Evolutionary conservation across 2,888 invertebrate genomes (phyloP), one percentile per base, ranked within the genome.

Genomic region (Galerucella calmariensis): DNA sequence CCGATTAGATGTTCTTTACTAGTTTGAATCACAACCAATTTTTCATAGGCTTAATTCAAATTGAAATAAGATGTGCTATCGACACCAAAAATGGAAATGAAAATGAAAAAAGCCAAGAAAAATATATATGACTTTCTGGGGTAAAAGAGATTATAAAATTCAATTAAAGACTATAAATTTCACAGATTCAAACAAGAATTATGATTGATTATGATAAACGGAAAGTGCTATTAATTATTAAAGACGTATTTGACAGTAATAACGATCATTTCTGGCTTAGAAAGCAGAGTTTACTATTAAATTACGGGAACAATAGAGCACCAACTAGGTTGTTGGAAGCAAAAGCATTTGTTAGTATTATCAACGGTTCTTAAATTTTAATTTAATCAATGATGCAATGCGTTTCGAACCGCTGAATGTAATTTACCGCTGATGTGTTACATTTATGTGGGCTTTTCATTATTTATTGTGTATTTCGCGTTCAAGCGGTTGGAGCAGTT

Each of bases 211-310:
- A 56, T 56, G 10, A 56, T 9, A 56, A 56, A 56, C 56, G 10
- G 56, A 10, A 16, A 56, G n/a, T n/a, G 56, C 20, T 56, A 56
- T 56, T 56, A 56, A 16, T 56, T 56, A 20, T 11, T 10, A 56
- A 20, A 56, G 56, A 56, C 51, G 6, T 51, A 51, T 56, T 56
- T 56, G 56, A 56, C 56, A 56, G 16, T 56, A 56, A 56, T 56
- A 56, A 20, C 56, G 56, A 56, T 56, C 20, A 20, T 56, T 56
- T 16, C 20, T 20, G 56, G 8, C 9, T 56, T 16, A 20, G 56
- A 56, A 56, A 56, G 8, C 56, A 56, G 56, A 56, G 16, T 56
- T 20, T 56, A 56, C 56, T 20, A 16, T 20, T 9, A 56, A 56
- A 56, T 11, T 2, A 56, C 16, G 20, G 56, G 2, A 56, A 56